phyloP scores from a whole-genome alignment of 2,888 invertebrate species.

The Petrolisthes cinctipes region DNA sequence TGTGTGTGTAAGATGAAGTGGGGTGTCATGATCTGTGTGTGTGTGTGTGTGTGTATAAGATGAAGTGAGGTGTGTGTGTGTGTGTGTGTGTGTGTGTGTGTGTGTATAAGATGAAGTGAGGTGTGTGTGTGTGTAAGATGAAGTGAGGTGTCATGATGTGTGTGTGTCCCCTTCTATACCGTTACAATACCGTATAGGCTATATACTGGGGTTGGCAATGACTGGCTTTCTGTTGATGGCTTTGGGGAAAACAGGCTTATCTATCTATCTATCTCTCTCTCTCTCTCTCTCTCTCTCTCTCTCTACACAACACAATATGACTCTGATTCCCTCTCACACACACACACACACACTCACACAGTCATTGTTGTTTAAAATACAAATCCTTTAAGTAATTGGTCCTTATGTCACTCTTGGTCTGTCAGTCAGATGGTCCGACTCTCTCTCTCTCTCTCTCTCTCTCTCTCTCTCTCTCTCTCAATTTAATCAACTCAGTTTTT shows the following conservation, averaged over 20 bases:
- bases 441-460: constrained; percentile 35
- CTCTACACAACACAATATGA: not conserved
- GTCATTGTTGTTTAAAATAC: not conserved
- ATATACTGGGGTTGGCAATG: not conserved
- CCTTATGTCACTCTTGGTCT: not conserved
- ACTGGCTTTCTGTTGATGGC: not conserved
- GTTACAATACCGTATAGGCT: not conserved
- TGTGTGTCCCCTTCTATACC: not conserved
- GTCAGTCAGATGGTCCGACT: not conserved
- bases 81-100: not conserved
- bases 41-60: not conserved
- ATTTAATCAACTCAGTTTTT: no score
- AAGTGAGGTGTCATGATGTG: not conserved
- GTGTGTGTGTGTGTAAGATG: no score
- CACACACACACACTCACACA: not conserved
- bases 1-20: no score
- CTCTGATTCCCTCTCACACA: not conserved
- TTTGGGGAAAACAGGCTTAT: not conserved
- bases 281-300: not conserved
- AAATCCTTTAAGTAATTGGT: not conserved
- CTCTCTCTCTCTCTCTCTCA: not conserved
- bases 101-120: no score
- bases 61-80: not conserved
- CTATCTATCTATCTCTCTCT: not conserved
- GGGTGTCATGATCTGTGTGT: not conserved